phyloP scores from a whole-genome alignment of 2,113 vertebrate species.

The Formicarius rufipectus region DNA sequence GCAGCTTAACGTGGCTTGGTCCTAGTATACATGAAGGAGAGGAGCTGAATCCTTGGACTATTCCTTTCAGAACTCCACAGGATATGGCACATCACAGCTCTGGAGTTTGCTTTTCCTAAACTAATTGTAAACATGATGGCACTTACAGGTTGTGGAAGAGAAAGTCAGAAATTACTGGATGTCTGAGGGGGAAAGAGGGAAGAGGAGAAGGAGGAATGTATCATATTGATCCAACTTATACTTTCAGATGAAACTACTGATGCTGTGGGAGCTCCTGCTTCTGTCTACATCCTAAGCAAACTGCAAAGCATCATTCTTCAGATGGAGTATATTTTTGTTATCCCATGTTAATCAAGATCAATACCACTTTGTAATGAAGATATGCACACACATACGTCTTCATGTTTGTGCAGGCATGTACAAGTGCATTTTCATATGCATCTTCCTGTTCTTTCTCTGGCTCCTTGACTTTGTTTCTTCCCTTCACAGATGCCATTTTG shows the following conservation, averaged over 20 bases:
- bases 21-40: neutral
- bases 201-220: neutral
- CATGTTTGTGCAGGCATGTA: neutral
- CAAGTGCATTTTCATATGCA: neutral
- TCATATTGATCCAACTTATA: neutral
- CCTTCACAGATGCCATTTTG: neutral
- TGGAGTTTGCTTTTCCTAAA: neutral
- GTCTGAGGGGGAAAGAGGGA: neutral
- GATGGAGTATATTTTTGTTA: neutral
- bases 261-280: neutral
- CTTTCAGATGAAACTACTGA: neutral
- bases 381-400: accelerated
- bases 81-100: neutral
- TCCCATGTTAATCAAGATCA: neutral
- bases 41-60: accelerated
- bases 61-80: neutral
- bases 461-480: neutral
- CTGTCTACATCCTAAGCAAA: neutral
- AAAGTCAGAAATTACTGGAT: neutral
- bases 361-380: neutral
- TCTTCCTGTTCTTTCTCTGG: neutral
- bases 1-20: neutral
- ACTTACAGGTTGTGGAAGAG: neutral
- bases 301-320: neutral
- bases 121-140: neutral